phyloP scores from a whole-genome alignment of 2,888 invertebrate genomes.

The Cephus pygmeus region DNA sequence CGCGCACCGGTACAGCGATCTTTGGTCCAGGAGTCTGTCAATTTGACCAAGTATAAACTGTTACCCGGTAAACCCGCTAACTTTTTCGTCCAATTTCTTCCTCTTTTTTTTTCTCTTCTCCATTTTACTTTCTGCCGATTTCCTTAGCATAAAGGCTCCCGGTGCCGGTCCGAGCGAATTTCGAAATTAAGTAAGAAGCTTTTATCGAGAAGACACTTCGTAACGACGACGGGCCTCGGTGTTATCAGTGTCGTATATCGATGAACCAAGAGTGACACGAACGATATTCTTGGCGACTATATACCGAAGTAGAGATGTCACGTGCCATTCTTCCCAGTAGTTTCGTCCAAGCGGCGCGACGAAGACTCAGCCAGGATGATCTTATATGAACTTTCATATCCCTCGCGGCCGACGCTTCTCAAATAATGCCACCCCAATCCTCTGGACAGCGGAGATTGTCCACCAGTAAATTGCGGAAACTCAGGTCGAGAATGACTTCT shows the following conservation, averaged over 20 bases:
- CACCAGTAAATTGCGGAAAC: constrained; percentile 50
- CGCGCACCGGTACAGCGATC: background rate
- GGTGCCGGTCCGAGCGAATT: background rate
- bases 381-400: constrained; percentile 49
- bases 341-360: constrained; percentile 8
- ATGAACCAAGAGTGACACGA: background rate
- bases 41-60: background rate
- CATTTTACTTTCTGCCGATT: background rate
- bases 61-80: background rate
- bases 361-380: constrained; percentile 40
- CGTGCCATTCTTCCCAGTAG: constrained; percentile 1
- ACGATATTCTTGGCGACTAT: background rate
- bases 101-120: background rate
- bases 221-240: background rate
- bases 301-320: background rate
- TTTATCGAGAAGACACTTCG: background rate
- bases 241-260: background rate
- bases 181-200: background rate
- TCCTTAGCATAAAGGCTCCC: background rate
- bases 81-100: background rate
- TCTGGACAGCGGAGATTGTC: constrained; percentile 14
- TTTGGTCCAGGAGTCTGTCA: background rate
- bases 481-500: constrained; percentile 22
- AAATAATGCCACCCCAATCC: constrained; percentile 42
- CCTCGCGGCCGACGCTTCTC: constrained; percentile 28